Base-by-base conservation (phyloP, 2,797 vertebrate species). In the Brachymystax lenok region DNA sequence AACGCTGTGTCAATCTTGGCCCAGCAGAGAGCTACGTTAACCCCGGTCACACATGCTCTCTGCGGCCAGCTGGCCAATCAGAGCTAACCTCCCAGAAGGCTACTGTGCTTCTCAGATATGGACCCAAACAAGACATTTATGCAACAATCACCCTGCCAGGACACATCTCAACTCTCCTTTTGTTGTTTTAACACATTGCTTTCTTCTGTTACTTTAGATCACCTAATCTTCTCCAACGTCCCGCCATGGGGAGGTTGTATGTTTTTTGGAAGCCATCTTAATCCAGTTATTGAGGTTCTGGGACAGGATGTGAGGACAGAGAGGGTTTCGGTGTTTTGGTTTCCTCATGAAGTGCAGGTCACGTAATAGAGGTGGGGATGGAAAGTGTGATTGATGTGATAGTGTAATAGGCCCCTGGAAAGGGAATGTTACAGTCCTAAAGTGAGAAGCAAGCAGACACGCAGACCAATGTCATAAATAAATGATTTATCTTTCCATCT, bases 401-500 rank as follows among this genome's bases (percentile, higher is more conserved):
- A 46, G 40, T 46, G 40, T 46, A 46, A 46, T 46, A 13, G 40
- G 10, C 40, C 40, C 40, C 40, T 46, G 10, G 40, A 46, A 46
- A 46, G 10, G 40, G 40, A 10, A 46, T 46, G 3, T 46, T 46
- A 46, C 40, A 46, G 40, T 46, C 40, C 12, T 46, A 12, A 46
- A 46, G 40, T 46, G 10, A 46, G 40, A 46, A 46, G 40, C 40
- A 12, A 46, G 46, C 54, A 80, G 76, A 74, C 68, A 63, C 24
- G 21, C 76, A 77, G 76, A 79, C 71, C 8, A 27, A 74, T 78
- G 50, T 33, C 19, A 40, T 71, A 74, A 50, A 75, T 59, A 76
- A 54, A 12, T 19, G 7, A 13, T 56, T 61, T 16, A 46, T 24
- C 33, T 71, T 78, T 74, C 56, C 64, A 80, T 77, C 68, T 77